These are phyloP conservation scores for Rhipidura dahli DNA, from an alignment of 2,113 vertebrate species.

Conservation along the genomic window DNA sequence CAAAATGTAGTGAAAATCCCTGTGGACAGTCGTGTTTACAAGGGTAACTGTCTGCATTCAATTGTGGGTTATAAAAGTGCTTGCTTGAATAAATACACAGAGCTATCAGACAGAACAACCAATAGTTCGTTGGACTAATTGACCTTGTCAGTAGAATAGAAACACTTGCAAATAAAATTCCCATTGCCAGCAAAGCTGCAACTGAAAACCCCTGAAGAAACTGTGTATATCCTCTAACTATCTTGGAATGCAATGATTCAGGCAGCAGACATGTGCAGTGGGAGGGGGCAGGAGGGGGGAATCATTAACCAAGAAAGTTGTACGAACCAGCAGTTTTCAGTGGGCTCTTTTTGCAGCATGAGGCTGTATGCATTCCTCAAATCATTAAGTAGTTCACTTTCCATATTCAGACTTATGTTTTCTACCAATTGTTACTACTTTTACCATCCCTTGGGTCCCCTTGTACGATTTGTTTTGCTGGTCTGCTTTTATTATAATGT, in stretches of 20 bases:
- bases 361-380: not conserved
- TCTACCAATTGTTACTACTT: not conserved
- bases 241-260: constrained; percentile 65
- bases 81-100: constrained; percentile 63
- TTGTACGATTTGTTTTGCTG: constrained; percentile 1
- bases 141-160: constrained; percentile 71
- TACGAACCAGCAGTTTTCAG: not conserved
- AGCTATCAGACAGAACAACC: constrained; percentile 65
- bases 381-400: not conserved
- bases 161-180: constrained; percentile 72
- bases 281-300: not conserved
- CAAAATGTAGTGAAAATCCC: constrained; percentile 51
- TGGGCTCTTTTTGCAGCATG: not conserved
- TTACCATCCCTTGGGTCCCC: not conserved
- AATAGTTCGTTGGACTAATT: constrained; percentile 69
- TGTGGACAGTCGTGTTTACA: constrained; percentile 51
- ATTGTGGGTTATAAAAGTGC: constrained; percentile 65
- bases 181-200: constrained; percentile 58
- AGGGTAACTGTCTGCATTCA: constrained; percentile 64
- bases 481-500: constrained; percentile 6
- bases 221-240: constrained; percentile 47
- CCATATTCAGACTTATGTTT: not conserved
- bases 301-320: constrained; percentile 4
- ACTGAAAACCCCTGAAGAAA: constrained; percentile 65
- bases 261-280: not conserved